These are phyloP conservation scores for Elephantulus edwardii DNA, from an alignment of 2,113 vertebrate genomes.

Conservation along the genomic window DNA sequence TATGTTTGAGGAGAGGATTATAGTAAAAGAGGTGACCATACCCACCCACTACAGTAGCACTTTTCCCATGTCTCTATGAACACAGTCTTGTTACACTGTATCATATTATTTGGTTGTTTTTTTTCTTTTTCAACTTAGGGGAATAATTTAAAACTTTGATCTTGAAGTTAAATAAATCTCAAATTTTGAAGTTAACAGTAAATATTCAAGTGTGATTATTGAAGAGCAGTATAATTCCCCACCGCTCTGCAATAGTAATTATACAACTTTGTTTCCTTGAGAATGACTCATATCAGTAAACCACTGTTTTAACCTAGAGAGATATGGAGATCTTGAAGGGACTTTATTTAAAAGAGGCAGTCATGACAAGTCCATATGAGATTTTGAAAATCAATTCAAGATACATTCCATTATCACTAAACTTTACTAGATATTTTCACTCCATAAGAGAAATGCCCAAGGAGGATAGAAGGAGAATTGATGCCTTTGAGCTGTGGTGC, in stretches of 20 bases:
- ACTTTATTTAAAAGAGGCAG: slow-evolving; percentile 36
- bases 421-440: background rate
- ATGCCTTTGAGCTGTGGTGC: too few relatives aligned
- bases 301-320: background rate
- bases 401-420: background rate
- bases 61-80: background rate
- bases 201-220: background rate
- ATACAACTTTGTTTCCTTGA: background rate
- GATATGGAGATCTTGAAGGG: slow-evolving; percentile 14
- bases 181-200: slow-evolving; percentile 11
- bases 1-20: background rate
- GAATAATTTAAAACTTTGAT: background rate
- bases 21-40: background rate
- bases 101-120: too few relatives aligned
- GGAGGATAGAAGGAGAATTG: too few relatives aligned
- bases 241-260: slow-evolving; percentile 34
- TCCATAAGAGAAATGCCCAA: slow-evolving; percentile 2
- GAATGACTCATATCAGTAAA: slow-evolving; percentile 61
- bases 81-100: background rate
- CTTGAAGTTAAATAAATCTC: slow-evolving; percentile 6
- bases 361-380: background rate
- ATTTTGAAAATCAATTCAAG: slow-evolving; percentile 1
- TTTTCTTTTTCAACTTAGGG: too few relatives aligned
- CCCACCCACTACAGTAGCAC: background rate
- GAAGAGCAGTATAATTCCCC: slow-evolving; percentile 46